phyloP scores from a whole-genome alignment of 2,888 invertebrate species.

The Aleiodes testaceus region DNA sequence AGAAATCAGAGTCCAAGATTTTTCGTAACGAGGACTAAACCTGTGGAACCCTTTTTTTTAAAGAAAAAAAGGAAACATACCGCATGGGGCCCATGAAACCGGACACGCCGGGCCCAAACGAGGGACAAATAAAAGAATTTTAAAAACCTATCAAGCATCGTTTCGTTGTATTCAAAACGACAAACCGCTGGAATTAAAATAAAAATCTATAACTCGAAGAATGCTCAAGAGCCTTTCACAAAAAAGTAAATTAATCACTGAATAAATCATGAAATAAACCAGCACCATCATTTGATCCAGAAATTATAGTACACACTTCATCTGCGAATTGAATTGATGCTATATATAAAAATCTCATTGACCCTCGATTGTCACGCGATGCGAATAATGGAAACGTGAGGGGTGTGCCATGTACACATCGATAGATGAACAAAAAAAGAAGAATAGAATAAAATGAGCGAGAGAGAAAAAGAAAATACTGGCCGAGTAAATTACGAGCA shows the following conservation, averaged over 20 bases:
- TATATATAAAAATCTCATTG: constrained; percentile 36
- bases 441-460: constrained; percentile 19
- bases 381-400: constrained; percentile 24
- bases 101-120: constrained; percentile 31
- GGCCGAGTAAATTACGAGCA: constrained; percentile 6
- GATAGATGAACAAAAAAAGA: constrained; percentile 15
- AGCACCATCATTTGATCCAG: neutral
- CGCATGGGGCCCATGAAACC: constrained; percentile 35
- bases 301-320: constrained; percentile 5
- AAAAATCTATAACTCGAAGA: neutral
- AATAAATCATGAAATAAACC: constrained; percentile 11
- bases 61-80: constrained; percentile 2
- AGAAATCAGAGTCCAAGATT: constrained; percentile 38
- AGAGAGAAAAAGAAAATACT: constrained; percentile 19
- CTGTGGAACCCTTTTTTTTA: constrained; percentile 7
- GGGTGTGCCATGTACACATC: constrained; percentile 15
- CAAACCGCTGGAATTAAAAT: neutral
- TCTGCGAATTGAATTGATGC: constrained; percentile 24
- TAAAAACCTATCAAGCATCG: neutral
- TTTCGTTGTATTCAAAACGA: neutral
- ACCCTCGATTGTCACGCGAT: constrained; percentile 3
- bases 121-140: constrained; percentile 23
- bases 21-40: constrained; percentile 38
- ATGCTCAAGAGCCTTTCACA: neutral
- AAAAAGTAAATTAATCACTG: neutral